Base-by-base conservation (phyloP, 2,113 vertebrate genomes). In the Turnix velox region DNA sequence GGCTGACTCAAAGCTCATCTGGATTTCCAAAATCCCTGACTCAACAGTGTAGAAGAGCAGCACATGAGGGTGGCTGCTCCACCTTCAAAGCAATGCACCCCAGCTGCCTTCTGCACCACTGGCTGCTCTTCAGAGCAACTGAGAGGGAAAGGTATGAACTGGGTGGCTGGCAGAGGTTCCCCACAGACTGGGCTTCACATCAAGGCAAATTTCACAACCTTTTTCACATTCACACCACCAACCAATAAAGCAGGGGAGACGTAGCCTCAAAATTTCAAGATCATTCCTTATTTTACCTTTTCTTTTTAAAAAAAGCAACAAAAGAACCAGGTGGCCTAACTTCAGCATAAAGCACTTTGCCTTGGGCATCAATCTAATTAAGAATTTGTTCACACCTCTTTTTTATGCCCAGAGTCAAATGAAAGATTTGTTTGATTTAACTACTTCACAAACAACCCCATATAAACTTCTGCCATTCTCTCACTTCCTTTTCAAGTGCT, bases 381-480 rank as follows among this genome's bases (percentile, higher is more conserved):
- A 17, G 86, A 68, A 92, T 93, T 67, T 76, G 83, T 87, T 96
- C 90, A 72, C 93, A 74, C 88, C 80, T 90, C 90, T 75, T 88
- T 84, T 76, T 68, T 46, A 46, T 52, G 86, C 90, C 63, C 22
- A 5, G 37, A 79, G 65, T 72, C 58, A 90, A 95, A 65, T 1
- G 62, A 89, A 62, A 80, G 86, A 61, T 92, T 61, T 84, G 88
- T 93, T 96, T 93, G 95, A 92, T 96, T 92, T 40, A 72, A 45
- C 81, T 17, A 76, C 90, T 68, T 83, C 35, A 75, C 87, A 73
- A 96, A 95, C 92, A 95, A 35, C 90, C 73, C 85, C 13, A n/a
- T 72, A 52, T 75, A 95, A 93, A 93, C 87, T 28, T 71, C 45
- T 9, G 78, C 93, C 66, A 4, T 79, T 73, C 85, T 83, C 87